These are phyloP conservation scores for Solea senegalensis DNA, from an alignment of 2,113 vertebrate genomes.

Conservation along the genomic window DNA sequence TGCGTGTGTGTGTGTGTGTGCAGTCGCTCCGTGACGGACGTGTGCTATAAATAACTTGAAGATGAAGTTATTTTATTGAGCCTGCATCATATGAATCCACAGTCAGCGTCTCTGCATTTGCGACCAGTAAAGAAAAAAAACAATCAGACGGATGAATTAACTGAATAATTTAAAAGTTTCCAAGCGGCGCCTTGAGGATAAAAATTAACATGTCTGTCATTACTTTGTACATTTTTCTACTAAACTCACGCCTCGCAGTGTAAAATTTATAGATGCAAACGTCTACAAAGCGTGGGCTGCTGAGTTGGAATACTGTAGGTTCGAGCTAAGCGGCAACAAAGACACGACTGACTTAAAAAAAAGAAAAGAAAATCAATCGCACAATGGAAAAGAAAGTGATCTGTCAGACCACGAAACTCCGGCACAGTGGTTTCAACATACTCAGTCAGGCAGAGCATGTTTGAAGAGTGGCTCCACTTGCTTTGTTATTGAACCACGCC, in stretches of 20 bases:
- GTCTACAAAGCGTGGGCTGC: neutral
- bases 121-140: too few species aligned
- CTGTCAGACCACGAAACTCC: slow-evolving; percentile 54
- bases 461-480: slow-evolving; percentile 52
- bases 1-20: too few species aligned
- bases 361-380: slow-evolving; percentile 43
- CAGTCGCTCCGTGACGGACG: neutral
- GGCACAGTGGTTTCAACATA: slow-evolving; percentile 50
- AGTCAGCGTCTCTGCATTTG: neutral
- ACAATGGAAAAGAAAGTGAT: slow-evolving; percentile 42
- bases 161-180: neutral
- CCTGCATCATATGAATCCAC: neutral
- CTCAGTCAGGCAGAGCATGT: slow-evolving; percentile 55
- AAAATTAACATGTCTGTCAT: neutral
- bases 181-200: neutral
- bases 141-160: neutral
- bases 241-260: neutral
- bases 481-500: slow-evolving; percentile 46
- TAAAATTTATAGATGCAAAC: slow-evolving; percentile 7
- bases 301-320: slow-evolving; percentile 12
- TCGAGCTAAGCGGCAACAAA: slow-evolving; percentile 27
- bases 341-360: slow-evolving; percentile 38
- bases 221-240: neutral
- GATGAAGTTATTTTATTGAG: neutral
- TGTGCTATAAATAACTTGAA: neutral